Evolutionary conservation across 2,888 invertebrate species (phyloP).

Genomic region (Tetragonisca angustula): DNA sequence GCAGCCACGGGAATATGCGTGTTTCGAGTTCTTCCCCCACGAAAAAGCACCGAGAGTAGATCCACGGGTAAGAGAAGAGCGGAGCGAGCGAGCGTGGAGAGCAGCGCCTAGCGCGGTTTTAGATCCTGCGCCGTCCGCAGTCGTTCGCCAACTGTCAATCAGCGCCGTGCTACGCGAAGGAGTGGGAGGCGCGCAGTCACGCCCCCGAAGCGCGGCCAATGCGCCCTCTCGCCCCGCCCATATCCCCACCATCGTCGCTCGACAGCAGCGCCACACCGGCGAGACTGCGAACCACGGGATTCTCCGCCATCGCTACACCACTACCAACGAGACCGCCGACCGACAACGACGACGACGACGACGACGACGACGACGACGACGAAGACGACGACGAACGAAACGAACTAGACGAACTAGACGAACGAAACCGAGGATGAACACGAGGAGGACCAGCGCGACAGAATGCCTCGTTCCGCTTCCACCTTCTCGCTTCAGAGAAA

Average conservation of each 20-base stretch:
- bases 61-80: constrained; percentile 69
- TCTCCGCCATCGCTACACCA: constrained; percentile 84
- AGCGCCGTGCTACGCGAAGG: constrained; percentile 85
- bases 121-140: constrained; percentile 88
- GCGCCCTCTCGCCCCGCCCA: constrained; percentile 75
- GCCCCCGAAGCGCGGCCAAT: constrained; percentile 80
- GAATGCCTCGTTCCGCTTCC: constrained; percentile 25
- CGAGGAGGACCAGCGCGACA: constrained; percentile 25
- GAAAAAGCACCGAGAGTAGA: constrained; percentile 71
- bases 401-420: constrained; percentile 5
- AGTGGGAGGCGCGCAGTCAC: constrained; percentile 86
- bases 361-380: constrained; percentile 63
- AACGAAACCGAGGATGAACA: constrained; percentile 30
- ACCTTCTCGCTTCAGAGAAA: neutral
- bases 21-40: constrained; percentile 72
- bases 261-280: constrained; percentile 76
- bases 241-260: constrained; percentile 64
- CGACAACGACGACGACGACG: constrained; percentile 57
- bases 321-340: constrained; percentile 70
- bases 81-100: constrained; percentile 79
- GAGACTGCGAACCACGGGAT: constrained; percentile 65
- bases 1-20: constrained; percentile 68
- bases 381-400: constrained; percentile 36
- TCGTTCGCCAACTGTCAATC: constrained; percentile 89
- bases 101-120: constrained; percentile 82